Percentiles rank a stretch among this genome's conserved stretches.
These are phyloP conservation scores for Automeris io DNA, from an alignment of 2,888 invertebrate genomes.

Conservation along the genomic window DNA sequence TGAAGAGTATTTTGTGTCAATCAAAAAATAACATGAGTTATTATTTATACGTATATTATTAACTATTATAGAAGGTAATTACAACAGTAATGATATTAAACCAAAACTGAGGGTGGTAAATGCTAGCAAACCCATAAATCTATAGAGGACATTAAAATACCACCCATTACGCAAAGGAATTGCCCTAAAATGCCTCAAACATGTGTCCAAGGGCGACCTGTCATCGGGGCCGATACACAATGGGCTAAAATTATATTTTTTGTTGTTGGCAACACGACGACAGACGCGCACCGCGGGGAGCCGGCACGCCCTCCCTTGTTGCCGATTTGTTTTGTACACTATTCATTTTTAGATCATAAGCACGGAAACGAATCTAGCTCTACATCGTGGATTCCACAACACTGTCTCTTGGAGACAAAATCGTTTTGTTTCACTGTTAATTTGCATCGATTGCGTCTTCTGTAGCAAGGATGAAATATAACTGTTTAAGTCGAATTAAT, in stretches of 20 bases:
- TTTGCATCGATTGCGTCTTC: too few species aligned
- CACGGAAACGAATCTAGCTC: not conserved
- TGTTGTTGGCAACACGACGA: constrained; percentile 69
- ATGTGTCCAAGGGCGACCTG: constrained; percentile 74
- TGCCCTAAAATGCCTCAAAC: constrained; percentile 72
- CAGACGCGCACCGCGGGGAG: constrained; percentile 70
- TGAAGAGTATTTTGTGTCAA: too few species aligned
- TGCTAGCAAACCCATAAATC: constrained; percentile 59
- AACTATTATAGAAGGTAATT: constrained; percentile 45
- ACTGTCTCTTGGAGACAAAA: constrained; percentile 4
- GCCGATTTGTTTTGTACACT: constrained; percentile 67
- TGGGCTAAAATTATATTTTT: constrained; percentile 64
- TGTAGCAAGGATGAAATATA: too few species aligned
- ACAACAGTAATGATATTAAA: constrained; percentile 41
- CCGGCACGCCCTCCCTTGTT: constrained; percentile 65
- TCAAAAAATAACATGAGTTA: too few species aligned
- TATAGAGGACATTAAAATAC: constrained; percentile 65
- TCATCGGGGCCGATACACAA: constrained; percentile 71
- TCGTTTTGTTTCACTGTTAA: too few species aligned
- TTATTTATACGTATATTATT: too few species aligned
- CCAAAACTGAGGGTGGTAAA: constrained; percentile 34
- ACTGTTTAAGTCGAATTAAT: too few species aligned
- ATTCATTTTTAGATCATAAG: constrained; percentile 49
- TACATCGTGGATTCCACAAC: not conserved
- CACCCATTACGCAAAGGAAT: constrained; percentile 69